phyloP scores from a whole-genome alignment of 2,113 vertebrate species.

The Symphodus melops region DNA sequence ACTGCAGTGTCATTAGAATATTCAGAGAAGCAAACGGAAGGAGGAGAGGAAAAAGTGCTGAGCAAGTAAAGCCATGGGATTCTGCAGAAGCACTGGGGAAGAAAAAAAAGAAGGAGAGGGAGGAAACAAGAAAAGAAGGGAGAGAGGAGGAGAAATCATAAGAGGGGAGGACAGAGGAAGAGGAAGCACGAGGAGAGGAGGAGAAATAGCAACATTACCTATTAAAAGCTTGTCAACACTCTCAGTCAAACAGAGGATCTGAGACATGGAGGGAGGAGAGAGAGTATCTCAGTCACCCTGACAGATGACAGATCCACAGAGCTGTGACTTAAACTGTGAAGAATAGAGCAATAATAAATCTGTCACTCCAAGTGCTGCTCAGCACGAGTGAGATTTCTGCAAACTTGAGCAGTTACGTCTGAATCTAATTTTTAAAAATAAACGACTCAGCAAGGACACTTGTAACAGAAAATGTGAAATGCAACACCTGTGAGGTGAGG shows the following conservation, averaged over 20 bases:
- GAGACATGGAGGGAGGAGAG: conserved; percentile 7
- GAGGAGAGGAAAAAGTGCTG: conserved; percentile 38
- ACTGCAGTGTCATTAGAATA: conserved; percentile 65
- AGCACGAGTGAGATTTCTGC: conserved; percentile 10
- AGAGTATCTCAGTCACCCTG: conserved; percentile 17
- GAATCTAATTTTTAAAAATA: conserved; percentile 47
- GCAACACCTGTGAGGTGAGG: neutral
- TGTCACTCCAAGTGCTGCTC: conserved; percentile 45
- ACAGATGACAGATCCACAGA: conserved; percentile 41
- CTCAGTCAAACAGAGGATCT: conserved; percentile 13
- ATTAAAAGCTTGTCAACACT: conserved; percentile 34
- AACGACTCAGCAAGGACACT: conserved; percentile 16
- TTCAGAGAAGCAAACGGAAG: conserved; percentile 23
- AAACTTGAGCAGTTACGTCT: conserved; percentile 3
- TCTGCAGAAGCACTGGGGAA: conserved; percentile 43
- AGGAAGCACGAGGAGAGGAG: neutral
- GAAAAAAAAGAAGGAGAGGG: neutral
- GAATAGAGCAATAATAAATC: conserved; percentile 66
- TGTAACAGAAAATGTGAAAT: neutral
- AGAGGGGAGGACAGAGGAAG: neutral
- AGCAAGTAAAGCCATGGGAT: conserved; percentile 45
- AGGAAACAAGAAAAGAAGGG: neutral
- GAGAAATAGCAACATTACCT: neutral
- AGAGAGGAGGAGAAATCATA: neutral
- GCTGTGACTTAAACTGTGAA: conserved; percentile 70